Conservation (phyloP, 2,888 invertebrate genomes). For the Tromatobia lineatoria region DNA sequence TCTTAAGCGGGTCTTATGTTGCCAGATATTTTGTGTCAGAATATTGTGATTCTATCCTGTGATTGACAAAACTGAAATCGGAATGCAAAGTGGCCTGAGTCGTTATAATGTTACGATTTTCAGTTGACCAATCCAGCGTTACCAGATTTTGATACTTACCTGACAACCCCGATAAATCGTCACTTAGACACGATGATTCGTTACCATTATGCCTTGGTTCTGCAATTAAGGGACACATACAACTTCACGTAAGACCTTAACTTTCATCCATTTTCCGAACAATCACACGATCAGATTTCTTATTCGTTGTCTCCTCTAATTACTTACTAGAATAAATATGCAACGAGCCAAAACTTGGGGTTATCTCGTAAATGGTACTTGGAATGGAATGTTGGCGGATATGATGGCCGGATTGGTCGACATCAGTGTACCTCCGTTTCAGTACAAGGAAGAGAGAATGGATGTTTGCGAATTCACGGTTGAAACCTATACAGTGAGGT, state of each 20-base stretch:
- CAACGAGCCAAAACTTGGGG: conserved; percentile 76
- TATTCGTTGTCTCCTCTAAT: background rate
- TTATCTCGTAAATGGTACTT: conserved; percentile 77
- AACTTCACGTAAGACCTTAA: conserved; percentile 69
- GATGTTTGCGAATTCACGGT: conserved; percentile 87
- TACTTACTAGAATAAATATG: conserved; percentile 74
- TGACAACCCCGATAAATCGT: conserved; percentile 64
- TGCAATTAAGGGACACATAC: conserved; percentile 64
- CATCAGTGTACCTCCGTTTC: conserved; percentile 89
- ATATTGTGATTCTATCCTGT: no score
- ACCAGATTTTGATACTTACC: conserved; percentile 67
- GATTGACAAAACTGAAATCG: background rate
- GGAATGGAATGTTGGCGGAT: conserved; percentile 78
- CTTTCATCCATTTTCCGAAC: background rate
- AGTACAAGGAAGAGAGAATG: conserved; percentile 88
- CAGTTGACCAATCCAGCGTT: conserved; percentile 62
- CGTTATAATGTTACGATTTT: conserved; percentile 4
- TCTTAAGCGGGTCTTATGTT: no score
- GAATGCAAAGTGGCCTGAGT: background rate
- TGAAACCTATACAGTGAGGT: conserved; percentile 89
- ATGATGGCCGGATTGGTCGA: conserved; percentile 85
- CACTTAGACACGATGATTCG: conserved; percentile 71
- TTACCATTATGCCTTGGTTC: conserved; percentile 63
- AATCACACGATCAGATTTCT: background rate
- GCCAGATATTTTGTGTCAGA: no score